Evolutionary conservation across 2,113 vertebrate species (phyloP).

Genomic region (Zosterops pallidus): DNA sequence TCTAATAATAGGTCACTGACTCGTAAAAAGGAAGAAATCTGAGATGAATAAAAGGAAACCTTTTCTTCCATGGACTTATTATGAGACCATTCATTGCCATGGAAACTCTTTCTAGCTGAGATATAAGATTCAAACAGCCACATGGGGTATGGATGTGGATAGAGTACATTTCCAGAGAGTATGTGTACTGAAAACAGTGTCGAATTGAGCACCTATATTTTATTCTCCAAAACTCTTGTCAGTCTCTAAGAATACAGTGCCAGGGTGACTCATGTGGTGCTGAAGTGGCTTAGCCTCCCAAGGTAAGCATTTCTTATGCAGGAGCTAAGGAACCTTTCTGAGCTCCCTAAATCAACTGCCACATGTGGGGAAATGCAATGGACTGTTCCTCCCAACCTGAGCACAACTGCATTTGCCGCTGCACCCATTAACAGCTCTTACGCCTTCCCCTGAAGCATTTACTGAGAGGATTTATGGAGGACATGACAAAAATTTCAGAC

Average conservation of each 20-base stretch:
- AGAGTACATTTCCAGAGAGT: neutral
- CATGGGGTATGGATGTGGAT: neutral
- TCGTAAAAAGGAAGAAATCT: neutral
- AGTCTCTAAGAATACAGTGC: neutral
- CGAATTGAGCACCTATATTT: neutral
- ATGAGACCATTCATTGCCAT: constrained; percentile 14
- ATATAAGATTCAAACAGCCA: neutral
- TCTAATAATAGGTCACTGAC: constrained; percentile 2
- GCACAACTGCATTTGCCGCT: neutral
- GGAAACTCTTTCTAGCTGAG: constrained; percentile 13
- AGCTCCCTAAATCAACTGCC: neutral
- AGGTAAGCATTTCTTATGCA: neutral
- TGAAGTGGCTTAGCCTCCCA: neutral
- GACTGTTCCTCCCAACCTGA: neutral
- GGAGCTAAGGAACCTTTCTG: neutral
- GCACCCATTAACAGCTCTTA: neutral
- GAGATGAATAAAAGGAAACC: neutral
- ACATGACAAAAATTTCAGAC: neutral
- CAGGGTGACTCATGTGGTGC: neutral
- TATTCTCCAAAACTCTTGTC: neutral
- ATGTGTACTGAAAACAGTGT: neutral
- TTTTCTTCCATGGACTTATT: neutral
- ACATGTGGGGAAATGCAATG: fast-evolving
- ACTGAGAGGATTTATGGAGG: neutral
- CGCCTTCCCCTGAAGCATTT: neutral